A percentile compares a stretch with the other conserved stretches of the same genome.
phyloP scores from a whole-genome alignment of 2,888 invertebrate genomes.

The Drosophila peninsularis region DNA sequence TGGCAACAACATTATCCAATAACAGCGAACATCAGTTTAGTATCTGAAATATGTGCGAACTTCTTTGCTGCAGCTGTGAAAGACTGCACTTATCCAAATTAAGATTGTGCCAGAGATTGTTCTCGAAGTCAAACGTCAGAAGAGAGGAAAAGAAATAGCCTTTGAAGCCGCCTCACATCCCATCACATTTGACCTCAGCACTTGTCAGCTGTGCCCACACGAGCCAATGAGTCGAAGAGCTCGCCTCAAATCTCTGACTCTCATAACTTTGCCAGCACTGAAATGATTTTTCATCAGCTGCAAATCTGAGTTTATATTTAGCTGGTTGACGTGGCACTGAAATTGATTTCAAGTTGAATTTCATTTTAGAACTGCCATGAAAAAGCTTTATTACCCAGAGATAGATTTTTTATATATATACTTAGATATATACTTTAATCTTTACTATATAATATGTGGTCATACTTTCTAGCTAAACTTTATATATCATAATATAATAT shows the following conservation, averaged over 20 bases:
- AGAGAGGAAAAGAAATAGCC: constrained; percentile 12
- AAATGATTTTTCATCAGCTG: neutral
- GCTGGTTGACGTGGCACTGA: neutral
- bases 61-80: constrained; percentile 47
- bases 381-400: too few relatives aligned
- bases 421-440: too few relatives aligned
- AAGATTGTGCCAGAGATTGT: constrained; percentile 60
- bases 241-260: neutral
- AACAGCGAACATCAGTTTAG: constrained; percentile 63
- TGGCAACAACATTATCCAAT: constrained; percentile 54
- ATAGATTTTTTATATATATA: too few relatives aligned
- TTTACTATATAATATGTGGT: too few relatives aligned
- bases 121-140: constrained; percentile 28
- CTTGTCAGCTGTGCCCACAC: neutral
- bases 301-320: neutral
- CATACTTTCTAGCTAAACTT: too few relatives aligned
- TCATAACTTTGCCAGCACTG: neutral
- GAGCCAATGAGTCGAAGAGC: neutral
- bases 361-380: too few relatives aligned
- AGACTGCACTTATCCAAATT: constrained; percentile 72
- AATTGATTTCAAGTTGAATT: neutral
- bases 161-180: constrained; percentile 14
- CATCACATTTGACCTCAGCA: neutral
- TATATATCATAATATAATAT: too few relatives aligned
- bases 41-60: constrained; percentile 56